phyloP scores from a whole-genome alignment of 2,797 vertebrate species.

The Epinephelus awoara region DNA sequence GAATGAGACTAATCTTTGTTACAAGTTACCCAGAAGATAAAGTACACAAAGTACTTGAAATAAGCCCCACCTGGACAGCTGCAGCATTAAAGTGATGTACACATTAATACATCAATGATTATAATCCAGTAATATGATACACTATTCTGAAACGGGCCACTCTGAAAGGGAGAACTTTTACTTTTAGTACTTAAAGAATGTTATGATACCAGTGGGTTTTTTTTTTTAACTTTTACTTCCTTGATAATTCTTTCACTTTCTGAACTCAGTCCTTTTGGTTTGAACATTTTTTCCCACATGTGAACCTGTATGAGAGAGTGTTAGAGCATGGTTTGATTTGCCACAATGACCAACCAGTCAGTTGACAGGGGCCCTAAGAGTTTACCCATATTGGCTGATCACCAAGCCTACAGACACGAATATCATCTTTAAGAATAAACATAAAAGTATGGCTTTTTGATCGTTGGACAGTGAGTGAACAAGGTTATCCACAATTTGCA shows the following conservation, averaged over 20 bases:
- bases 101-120: background rate
- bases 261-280: too few species aligned
- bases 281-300: too few species aligned
- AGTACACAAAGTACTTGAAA: background rate
- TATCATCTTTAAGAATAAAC: constrained; percentile 2
- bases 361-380: too few species aligned
- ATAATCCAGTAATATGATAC: background rate
- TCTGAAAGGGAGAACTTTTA: background rate
- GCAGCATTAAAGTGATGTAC: background rate
- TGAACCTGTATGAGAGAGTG: too few species aligned
- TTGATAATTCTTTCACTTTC: too few species aligned
- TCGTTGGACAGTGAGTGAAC: background rate
- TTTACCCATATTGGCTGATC: too few species aligned
- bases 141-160: background rate
- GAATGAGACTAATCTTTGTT: background rate
- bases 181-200: background rate
- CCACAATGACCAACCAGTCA: background rate
- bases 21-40: background rate
- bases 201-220: background rate
- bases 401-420: background rate
- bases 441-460: background rate
- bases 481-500: background rate
- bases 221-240: background rate
- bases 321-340: background rate
- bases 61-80: background rate